Evolutionary conservation across 1,140 invertebrate species (phyloP), one percentile per base, ranked within the genome.

Genomic region (Maniola jurtina): DNA sequence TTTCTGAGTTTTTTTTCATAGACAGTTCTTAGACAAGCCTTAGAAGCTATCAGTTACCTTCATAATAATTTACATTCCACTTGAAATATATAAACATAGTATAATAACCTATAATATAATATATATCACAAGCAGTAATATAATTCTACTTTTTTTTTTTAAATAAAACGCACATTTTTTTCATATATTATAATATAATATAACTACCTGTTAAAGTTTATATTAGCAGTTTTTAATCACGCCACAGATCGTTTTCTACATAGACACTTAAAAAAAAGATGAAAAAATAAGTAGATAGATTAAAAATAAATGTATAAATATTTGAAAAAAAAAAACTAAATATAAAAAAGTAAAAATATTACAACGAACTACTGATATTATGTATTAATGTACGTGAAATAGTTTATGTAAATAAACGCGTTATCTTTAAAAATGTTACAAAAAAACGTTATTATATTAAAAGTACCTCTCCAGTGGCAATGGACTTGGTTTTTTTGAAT

Each of bases 291-390:
- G 72, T 86, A 86, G 83, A 80, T 86, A 87, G 82, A 76, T 66
- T 77, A 79, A 83, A 80, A 73, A 83, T 77, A 75, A 68, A 69
- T 72, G 60, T 76, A 77, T 25, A 74, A 70, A 64, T 77, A 74
- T 79, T 65, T 68, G 65, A 64, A 61, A 64, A 72, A 79, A 79
- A 79, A 76, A 71, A 33, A 52, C 8, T 47, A 14, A 52, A 52
- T 74, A 76, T 74, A 71, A 77, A 74, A 74, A 70, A 56, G 67
- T 73, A 76, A 76, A 81, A 76, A 78, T 80, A 84, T 81, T 79
- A 81, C 86, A 87, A 87, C 86, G 84, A 89, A 89, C 75, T 87
- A 87, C 67, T 73, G 74, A 80, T 81, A 83, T 80, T 75, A 61
- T 55, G 68, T 80, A 70, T 64, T 47, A 47, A 47, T 14, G 45